Conservation (phyloP, 1,140 invertebrate genomes). For the Cylas formicarius region DNA sequence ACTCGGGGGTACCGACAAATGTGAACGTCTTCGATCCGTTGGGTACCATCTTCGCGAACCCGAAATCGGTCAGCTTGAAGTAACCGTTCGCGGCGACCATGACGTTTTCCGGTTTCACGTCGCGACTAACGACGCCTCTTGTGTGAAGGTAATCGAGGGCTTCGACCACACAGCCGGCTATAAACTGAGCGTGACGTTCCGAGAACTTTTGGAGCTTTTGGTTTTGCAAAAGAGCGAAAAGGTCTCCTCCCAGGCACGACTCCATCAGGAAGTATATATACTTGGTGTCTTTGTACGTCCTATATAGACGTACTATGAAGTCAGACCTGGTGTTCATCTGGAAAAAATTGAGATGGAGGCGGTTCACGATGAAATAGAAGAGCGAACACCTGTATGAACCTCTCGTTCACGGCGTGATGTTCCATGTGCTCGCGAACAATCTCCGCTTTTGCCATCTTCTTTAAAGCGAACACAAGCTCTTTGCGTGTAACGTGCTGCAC, state of each 20-base stretch:
- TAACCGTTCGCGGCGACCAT: conserved; percentile 82
- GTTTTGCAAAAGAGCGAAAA: conserved; percentile 12
- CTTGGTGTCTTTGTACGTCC: conserved; percentile 89
- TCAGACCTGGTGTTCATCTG: conserved; percentile 54
- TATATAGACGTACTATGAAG: conserved; percentile 65
- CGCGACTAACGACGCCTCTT: conserved; percentile 82
- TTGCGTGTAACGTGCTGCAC: conserved; percentile 47
- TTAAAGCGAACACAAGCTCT: conserved; percentile 73
- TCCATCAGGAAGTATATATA: conserved; percentile 98
- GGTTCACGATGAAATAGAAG: not conserved
- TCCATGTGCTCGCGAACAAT: conserved; percentile 91
- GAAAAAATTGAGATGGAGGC: not conserved
- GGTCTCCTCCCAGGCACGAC: conserved; percentile 59
- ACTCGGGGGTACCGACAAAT: conserved; percentile 92
- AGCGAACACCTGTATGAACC: conserved; percentile 65
- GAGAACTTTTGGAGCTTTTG: conserved; percentile 63
- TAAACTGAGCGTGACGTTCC: conserved; percentile 67
- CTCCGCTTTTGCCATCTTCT: conserved; percentile 86
- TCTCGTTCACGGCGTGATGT: conserved; percentile 71
- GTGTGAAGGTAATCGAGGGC: conserved; percentile 86
- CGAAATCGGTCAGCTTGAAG: conserved; percentile 95
- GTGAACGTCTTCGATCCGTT: conserved; percentile 85
- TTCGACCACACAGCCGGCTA: conserved; percentile 69
- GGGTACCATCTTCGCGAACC: conserved; percentile 85
- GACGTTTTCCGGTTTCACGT: conserved; percentile 94